A percentile compares a stretch with the other conserved stretches of the same genome.
These are phyloP conservation scores for Peromyscus maniculatus DNA, from an alignment of 2,113 vertebrate species.

Conservation along the genomic window DNA sequence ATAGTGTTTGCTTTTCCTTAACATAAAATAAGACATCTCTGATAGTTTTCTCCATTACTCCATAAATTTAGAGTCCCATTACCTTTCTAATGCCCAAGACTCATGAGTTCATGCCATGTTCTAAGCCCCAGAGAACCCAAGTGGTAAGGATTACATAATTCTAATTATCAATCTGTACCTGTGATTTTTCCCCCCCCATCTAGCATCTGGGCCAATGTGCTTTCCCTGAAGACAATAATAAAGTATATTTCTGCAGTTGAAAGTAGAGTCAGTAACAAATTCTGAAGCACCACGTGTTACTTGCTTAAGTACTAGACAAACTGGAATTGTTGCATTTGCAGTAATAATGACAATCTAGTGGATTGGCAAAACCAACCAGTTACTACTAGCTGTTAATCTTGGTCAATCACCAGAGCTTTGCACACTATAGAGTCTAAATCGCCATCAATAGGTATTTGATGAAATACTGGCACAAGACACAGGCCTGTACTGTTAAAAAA, in stretches of 20 bases:
- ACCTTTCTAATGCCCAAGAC: not conserved
- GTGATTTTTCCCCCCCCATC: not conserved
- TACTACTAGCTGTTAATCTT: not conserved
- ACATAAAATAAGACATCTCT: constrained; percentile 12
- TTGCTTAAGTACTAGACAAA: not conserved
- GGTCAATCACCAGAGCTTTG: not conserved
- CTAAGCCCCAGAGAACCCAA: not conserved
- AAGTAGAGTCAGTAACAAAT: not conserved
- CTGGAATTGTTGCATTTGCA: not conserved
- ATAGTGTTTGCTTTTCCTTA: constrained; percentile 11
- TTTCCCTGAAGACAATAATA: constrained; percentile 41
- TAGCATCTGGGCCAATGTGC: not conserved
- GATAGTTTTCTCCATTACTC: not conserved
- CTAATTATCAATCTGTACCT: not conserved
- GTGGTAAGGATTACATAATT: not conserved
- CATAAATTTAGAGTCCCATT: not conserved
- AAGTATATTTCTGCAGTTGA: not conserved
- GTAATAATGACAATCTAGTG: not conserved
- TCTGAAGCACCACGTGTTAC: not conserved
- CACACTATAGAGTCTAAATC: constrained; percentile 16
- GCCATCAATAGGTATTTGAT: not conserved
- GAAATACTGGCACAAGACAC: not conserved
- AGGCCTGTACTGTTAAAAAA: constrained; percentile 22
- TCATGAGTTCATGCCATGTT: not conserved
- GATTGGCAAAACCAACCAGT: not conserved